Percentiles rank a stretch among this genome's conserved stretches.
phyloP scores from a whole-genome alignment of 2,888 invertebrate genomes.

The Coelopa pilipes region DNA sequence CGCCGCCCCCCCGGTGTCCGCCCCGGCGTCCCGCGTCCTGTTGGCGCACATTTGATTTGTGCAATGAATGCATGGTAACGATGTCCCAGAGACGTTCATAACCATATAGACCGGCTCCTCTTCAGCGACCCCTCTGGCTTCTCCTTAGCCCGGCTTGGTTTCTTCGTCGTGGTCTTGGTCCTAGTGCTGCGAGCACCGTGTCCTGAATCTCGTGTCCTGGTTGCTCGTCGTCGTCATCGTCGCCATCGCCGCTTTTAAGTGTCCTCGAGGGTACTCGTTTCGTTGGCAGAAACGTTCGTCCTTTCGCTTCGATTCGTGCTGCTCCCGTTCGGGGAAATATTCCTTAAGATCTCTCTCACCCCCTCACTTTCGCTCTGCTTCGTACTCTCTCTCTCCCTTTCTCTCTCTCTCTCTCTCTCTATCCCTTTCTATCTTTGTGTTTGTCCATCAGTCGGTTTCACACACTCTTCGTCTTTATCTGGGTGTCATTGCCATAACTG shows the following conservation, averaged over 20 bases:
- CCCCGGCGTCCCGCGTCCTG: background rate
- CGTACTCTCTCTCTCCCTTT: too few species aligned
- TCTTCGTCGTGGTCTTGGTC: background rate
- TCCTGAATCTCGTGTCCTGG: slow-evolving; percentile 49
- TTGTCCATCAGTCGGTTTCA: background rate
- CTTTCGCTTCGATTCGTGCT: background rate
- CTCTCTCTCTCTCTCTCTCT: too few species aligned
- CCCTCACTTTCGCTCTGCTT: slow-evolving; percentile 11
- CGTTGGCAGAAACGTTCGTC: slow-evolving; percentile 52
- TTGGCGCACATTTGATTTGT: slow-evolving; percentile 10
- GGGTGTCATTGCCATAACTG: slow-evolving; percentile 62
- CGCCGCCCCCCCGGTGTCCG: too few species aligned
- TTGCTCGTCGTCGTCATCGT: background rate
- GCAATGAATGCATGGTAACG: slow-evolving; percentile 32
- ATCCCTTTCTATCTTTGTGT: background rate
- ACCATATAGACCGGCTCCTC: slow-evolving; percentile 9
- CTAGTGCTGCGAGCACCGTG: background rate
- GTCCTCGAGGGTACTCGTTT: slow-evolving; percentile 62
- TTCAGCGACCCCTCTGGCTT: background rate
- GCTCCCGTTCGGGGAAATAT: background rate
- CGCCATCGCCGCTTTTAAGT: slow-evolving; percentile 55
- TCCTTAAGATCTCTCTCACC: background rate
- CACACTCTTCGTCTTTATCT: slow-evolving; percentile 2
- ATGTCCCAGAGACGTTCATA: slow-evolving; percentile 23
- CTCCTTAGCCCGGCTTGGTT: background rate